phyloP scores from a whole-genome alignment of 2,113 vertebrate genomes.

The Thomomys bottae region DNA sequence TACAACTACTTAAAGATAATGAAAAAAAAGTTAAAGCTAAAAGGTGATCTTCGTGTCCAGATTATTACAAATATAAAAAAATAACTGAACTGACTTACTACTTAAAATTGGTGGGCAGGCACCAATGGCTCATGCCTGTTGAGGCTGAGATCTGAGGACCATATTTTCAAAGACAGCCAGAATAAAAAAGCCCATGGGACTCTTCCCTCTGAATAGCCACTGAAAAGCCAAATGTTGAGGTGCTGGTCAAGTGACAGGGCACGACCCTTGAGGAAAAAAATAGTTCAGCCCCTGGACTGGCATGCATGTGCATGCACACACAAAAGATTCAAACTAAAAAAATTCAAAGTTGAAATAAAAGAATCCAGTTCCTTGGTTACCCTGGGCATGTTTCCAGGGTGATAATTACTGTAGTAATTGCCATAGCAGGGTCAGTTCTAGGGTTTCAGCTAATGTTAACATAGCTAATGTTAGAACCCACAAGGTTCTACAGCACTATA shows the following conservation, averaged over 20 bases:
- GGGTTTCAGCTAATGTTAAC: neutral
- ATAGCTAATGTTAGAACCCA: neutral
- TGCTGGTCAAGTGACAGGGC: no score
- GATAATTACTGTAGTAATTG: neutral
- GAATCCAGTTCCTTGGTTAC: neutral
- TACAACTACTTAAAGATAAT: no score
- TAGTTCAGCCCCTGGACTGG: no score
- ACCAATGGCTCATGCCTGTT: no score
- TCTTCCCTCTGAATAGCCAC: no score
- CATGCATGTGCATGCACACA: no score
- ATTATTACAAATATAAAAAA: neutral
- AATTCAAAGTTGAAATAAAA: conserved; percentile 28
- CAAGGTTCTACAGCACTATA: neutral
- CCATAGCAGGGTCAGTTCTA: neutral
- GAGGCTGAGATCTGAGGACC: no score
- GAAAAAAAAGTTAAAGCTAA: neutral
- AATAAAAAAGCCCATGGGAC: no score
- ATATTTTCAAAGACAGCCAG: no score
- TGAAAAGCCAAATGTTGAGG: no score
- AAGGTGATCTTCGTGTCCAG: neutral
- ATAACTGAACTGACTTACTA: neutral
- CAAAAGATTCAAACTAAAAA: neutral
- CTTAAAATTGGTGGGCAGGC: neutral
- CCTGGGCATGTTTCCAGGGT: neutral
- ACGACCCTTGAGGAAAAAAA: no score